These are phyloP conservation scores for Chromis chromis DNA, from an alignment of 2,797 vertebrate genomes.

Conservation along the genomic window DNA sequence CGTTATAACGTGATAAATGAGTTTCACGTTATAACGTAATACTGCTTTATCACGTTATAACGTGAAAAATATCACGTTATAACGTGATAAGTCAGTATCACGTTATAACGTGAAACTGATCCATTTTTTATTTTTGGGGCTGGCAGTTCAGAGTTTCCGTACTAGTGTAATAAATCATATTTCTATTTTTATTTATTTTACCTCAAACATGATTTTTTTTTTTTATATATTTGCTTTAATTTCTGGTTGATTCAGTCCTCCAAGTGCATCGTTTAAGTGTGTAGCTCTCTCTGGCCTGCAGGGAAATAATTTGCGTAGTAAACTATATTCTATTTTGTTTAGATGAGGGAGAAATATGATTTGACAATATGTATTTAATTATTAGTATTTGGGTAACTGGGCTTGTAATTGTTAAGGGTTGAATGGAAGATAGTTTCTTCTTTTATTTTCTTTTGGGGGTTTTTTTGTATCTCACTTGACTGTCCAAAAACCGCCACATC, in stretches of 20 bases:
- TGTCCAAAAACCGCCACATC: conserved; percentile 3
- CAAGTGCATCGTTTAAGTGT: background rate
- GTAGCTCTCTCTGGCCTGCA: conserved; percentile 11
- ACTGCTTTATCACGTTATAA: too few species aligned
- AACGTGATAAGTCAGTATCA: too few species aligned
- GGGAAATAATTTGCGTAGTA: conserved; percentile 22
- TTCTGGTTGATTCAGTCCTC: conserved; percentile 21
- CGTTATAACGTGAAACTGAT: too few species aligned
- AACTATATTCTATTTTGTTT: conserved; percentile 42
- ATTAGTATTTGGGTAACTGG: background rate
- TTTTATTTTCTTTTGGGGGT: background rate
- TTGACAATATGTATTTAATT: conserved; percentile 37
- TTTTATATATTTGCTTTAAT: background rate
- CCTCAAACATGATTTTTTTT: background rate
- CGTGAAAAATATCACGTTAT: too few species aligned
- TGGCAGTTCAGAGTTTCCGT: too few species aligned
- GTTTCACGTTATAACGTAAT: too few species aligned
- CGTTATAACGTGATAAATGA: too few species aligned
- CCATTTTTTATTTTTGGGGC: too few species aligned
- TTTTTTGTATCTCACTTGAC: conserved; percentile 19
- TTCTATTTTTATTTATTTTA: conserved; percentile 32
- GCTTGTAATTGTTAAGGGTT: conserved; percentile 10
- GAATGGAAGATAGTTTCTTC: conserved; percentile 16
- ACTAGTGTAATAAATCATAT: conserved; percentile 1
- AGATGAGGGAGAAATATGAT: conserved; percentile 25